Conservation (phyloP, 2,113 vertebrate species). For the Tylochromis polylepis region DNA sequence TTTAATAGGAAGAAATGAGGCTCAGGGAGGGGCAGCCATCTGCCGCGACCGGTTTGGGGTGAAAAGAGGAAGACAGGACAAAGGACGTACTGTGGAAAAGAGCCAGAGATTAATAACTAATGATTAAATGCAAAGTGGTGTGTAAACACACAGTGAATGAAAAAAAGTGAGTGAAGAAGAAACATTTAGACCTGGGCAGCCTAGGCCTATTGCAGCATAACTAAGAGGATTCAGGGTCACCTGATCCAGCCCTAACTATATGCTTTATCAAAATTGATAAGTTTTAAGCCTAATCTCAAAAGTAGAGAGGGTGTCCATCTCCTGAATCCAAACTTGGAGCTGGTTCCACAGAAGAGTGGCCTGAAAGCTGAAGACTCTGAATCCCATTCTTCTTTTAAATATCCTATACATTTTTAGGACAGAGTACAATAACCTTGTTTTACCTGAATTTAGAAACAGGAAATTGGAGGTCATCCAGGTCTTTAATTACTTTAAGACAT, state of each 20-base stretch:
- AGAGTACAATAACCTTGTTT: not conserved
- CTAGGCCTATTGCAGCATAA: not conserved
- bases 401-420: not conserved
- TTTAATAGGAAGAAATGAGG: not conserved
- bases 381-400: not conserved
- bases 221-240: not conserved
- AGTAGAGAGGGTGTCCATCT: rapidly evolving
- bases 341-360: not conserved
- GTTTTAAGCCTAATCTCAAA: not conserved
- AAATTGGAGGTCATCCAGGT: not conserved
- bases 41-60: not conserved
- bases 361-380: not conserved
- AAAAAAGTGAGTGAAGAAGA: not conserved
- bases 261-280: not conserved
- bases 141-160: not conserved
- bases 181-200: not conserved
- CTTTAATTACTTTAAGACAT: not conserved
- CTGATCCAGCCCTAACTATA: not conserved
- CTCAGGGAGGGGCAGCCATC: not conserved
- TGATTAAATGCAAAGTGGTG: not conserved
- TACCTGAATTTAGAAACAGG: not conserved
- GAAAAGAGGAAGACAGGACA: not conserved
- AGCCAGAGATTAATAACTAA: not conserved
- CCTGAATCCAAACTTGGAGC: not conserved
- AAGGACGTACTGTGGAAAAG: not conserved